phyloP scores from a whole-genome alignment of 1,140 invertebrate species.

The Drosophila ogumai region DNA sequence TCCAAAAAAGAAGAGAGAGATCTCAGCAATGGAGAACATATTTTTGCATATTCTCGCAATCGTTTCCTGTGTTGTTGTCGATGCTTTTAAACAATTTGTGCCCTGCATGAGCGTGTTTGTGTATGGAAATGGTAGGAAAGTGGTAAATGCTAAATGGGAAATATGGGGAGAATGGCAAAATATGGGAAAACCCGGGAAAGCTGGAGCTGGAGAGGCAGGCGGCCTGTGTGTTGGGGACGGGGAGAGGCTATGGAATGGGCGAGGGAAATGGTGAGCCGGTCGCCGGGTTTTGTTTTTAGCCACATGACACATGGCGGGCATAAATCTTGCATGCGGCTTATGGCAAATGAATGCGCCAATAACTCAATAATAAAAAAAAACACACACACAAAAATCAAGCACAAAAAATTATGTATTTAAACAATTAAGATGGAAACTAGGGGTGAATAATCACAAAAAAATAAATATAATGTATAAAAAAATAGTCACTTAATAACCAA shows the following conservation, averaged over 20 bases:
- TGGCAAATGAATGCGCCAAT: constrained; percentile 83
- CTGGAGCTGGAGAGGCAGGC: background rate
- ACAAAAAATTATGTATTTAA: constrained; percentile 1
- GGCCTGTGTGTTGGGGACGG: background rate
- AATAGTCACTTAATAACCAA: background rate
- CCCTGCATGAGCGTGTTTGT: constrained; percentile 17
- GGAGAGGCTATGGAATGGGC: background rate
- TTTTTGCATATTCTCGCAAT: constrained; percentile 41
- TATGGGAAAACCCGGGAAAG: background rate
- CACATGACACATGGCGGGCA: constrained; percentile 80
- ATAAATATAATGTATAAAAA: background rate
- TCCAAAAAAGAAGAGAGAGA: constrained; percentile 9
- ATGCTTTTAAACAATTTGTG: constrained; percentile 57
- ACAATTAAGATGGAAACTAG: constrained; percentile 17
- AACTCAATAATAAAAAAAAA: constrained; percentile 67
- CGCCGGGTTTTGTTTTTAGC: constrained; percentile 66
- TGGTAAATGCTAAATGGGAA: constrained; percentile 42
- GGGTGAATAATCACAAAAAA: background rate
- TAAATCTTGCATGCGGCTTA: constrained; percentile 80
- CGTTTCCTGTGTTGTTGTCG: constrained; percentile 43
- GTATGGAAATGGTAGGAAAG: constrained; percentile 34
- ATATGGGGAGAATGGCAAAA: constrained; percentile 20
- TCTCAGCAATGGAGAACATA: constrained; percentile 35
- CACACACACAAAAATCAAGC: constrained; percentile 37
- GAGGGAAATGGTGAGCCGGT: constrained; percentile 5